phyloP scores from a whole-genome alignment of 2,888 invertebrate species.

The Campoletis raptor region DNA sequence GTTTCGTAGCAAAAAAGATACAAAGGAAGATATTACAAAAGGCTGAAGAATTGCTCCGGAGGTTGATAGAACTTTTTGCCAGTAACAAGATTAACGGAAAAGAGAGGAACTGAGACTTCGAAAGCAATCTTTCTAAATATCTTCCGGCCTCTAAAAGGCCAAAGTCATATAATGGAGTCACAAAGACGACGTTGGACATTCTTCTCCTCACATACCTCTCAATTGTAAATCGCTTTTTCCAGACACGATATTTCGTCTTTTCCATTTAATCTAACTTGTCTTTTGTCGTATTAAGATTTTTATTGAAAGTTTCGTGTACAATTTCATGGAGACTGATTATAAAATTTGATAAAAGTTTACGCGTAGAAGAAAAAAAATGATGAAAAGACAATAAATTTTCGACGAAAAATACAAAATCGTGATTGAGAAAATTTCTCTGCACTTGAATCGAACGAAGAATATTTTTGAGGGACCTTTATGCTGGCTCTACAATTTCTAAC shows the following conservation, averaged over 20 bases:
- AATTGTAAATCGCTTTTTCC: slow-evolving; percentile 19
- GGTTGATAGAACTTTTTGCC: slow-evolving; percentile 24
- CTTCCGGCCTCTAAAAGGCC: slow-evolving; percentile 18
- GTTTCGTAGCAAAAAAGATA: slow-evolving; percentile 33
- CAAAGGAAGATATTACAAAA: slow-evolving; percentile 17
- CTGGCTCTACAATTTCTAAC: background rate
- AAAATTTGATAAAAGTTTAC: background rate
- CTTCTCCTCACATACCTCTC: background rate
- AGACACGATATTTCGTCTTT: background rate
- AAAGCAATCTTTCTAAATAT: slow-evolving; percentile 56
- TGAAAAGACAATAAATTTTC: background rate
- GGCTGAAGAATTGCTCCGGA: background rate
- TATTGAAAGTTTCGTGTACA: background rate
- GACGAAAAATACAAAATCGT: background rate
- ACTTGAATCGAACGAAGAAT: background rate
- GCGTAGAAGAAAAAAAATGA: background rate
- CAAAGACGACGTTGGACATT: slow-evolving; percentile 20
- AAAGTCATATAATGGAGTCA: slow-evolving; percentile 19
- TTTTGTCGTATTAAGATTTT: background rate
- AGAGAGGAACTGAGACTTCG: slow-evolving; percentile 3
- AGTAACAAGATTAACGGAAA: slow-evolving; percentile 10
- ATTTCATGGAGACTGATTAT: background rate
- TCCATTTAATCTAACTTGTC: background rate
- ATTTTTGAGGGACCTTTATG: background rate
- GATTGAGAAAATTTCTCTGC: background rate